phyloP scores from a whole-genome alignment of 2,797 vertebrate genomes.

The Vipera ursinii region DNA sequence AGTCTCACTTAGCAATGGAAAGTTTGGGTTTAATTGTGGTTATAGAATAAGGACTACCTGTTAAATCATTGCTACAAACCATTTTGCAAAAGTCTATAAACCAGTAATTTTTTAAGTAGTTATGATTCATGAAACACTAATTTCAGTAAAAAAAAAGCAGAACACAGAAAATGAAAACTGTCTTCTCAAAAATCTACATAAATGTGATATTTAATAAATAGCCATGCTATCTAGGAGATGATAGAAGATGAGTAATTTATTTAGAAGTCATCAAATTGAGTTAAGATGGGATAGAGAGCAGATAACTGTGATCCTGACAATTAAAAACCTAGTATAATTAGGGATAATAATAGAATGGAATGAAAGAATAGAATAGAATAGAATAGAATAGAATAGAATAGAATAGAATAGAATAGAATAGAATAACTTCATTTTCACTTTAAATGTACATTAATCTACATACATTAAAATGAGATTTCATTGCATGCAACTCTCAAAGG shows the following conservation, averaged over 20 bases:
- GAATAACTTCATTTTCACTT: too few species aligned
- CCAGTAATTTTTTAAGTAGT: not conserved
- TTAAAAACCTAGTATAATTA: conserved; percentile 9
- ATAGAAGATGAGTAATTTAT: not conserved
- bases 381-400: too few species aligned
- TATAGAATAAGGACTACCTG: too few species aligned
- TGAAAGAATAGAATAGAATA: too few species aligned
- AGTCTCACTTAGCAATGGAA: not conserved
- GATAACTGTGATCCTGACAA: not conserved
- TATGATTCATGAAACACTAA: not conserved
- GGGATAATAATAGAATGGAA: not conserved
- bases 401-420: too few species aligned
- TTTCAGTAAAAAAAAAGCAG: not conserved
- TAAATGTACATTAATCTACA: too few species aligned
- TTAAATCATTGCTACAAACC: not conserved
- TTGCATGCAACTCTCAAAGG: too few species aligned
- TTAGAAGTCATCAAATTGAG: not conserved
- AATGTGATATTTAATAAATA: not conserved
- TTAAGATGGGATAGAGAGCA: not conserved
- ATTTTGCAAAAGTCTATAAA: not conserved
- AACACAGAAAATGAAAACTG: not conserved
- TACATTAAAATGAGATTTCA: too few species aligned
- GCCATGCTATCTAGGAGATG: not conserved
- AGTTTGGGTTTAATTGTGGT: not conserved
- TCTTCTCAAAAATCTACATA: not conserved